Evolutionary conservation across 1,140 invertebrate species (phyloP), one percentile per base, ranked within the genome.

Genomic region (Akabosia matsudoensis): DNA sequence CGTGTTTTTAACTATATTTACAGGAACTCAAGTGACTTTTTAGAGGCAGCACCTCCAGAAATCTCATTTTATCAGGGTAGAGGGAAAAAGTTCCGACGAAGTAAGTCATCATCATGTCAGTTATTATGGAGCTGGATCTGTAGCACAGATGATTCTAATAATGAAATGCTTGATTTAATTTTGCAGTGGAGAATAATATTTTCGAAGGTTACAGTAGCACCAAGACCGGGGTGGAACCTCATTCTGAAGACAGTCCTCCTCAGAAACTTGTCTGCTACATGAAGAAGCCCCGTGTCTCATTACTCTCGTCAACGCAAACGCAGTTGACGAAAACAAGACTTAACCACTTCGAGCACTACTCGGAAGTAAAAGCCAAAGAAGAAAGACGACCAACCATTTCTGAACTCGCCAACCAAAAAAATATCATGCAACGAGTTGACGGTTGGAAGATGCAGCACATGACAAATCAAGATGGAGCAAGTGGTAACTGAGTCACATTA

Each of bases 371-470:
- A 83, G 90, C 92, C 0, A 92, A 92, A 81, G 92, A 95, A 79
- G 94, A 96, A 83, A 88, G 92, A 77, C 87, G 90, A 78, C 90
- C 92, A 4, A 92, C 92, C 4, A 90, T 96, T 1, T 91, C 91
- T 82, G 95, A 97, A 86, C 86, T 97, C 79, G 93, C 95, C 0
- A 93, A 92, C 85, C 95, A 97, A 83, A 91, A 91, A 81, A 90
- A 94, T 83, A 92, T 96, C 30, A 85, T 93, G 76, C 91, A 95
- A 80, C 95, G 93, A 86, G 88, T 94, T n/a, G 93, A 94, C 83
- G 96, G 95, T 14, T 98, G 96, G 96, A 97, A 97, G 87, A 88
- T 97, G 33, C 91, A 95, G 87, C 93, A 97, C 86, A 87, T 97
- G 70, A 92, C 90, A 18, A 90, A 94, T 31, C 95, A 97, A 88